A percentile compares a stretch with the other conserved stretches of the same genome.
phyloP scores from a whole-genome alignment of 2,797 vertebrate species.

The Mormyrops boulengeri region DNA sequence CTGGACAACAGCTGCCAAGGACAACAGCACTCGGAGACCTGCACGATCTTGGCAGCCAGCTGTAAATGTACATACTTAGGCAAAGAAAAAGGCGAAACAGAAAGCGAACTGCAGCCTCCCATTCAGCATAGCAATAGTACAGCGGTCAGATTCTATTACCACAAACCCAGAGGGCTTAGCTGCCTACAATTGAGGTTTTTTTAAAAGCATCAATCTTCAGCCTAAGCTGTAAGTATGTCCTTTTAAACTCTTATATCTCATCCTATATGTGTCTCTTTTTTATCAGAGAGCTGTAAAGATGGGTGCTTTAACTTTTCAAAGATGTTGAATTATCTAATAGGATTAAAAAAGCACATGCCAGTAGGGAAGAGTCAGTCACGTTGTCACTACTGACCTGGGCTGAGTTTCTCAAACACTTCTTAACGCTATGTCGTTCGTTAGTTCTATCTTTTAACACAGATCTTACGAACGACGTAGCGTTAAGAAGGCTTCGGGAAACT shows the following conservation, averaged over 20 bases:
- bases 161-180: conserved; percentile 41
- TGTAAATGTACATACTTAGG: conserved; percentile 24
- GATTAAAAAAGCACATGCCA: conserved; percentile 18
- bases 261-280: conserved; percentile 48
- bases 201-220: conserved; percentile 26
- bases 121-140: conserved; percentile 39
- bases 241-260: conserved; percentile 47
- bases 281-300: conserved; percentile 39
- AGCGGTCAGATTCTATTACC: conserved; percentile 33
- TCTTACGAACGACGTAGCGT: no score
- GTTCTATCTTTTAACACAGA: no score
- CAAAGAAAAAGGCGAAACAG: conserved; percentile 40
- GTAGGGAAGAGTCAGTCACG: not conserved
- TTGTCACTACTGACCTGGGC: not conserved
- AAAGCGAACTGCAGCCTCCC: conserved; percentile 60
- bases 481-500: no score
- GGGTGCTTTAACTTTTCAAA: conserved; percentile 47
- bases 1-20: conserved; percentile 46
- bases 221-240: conserved; percentile 32
- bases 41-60: conserved; percentile 47
- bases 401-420: no score
- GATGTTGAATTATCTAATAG: conserved; percentile 31
- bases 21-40: conserved; percentile 45
- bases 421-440: no score
- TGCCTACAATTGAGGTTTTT: conserved; percentile 62